Base-by-base conservation (phyloP, 1,140 invertebrate species). In the Bombus superbus region DNA sequence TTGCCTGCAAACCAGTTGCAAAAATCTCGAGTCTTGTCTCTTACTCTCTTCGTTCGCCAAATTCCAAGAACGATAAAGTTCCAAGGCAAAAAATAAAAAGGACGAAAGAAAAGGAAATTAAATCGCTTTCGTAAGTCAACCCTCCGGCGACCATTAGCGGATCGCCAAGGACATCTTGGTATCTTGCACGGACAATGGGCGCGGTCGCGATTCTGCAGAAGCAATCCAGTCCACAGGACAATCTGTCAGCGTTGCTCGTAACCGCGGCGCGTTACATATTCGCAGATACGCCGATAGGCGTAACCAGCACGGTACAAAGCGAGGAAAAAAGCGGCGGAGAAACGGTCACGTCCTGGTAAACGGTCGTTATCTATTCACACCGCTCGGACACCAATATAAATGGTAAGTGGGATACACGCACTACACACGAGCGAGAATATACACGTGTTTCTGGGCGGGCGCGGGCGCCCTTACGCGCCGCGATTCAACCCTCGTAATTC, bases 361-460 rank as follows among this genome's bases (percentile, higher is more conserved):
- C 66, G 86, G 76, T 87, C 83, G 72, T 87, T 87, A 87, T 87
- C 86, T 87, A 85, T 87, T 87, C 86, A 85, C 86, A 81, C 81
- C 71, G 78, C 81, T 85, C 78, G 76, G 82, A 87, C 85, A 79
- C 75, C 71, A 84, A 86, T 77, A 77, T 88, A 73, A 87, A 87
- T 87, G 86, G 76, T 87, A 85, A 85, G 38, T 57, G 81, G 57
- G 10, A 44, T 78, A 53, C 66, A 44, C 66, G 72, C n/a, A 38
- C 71, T 53, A 11, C 53, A 32, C 69, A 72, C 57, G 28, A 6
- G 42, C 25, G 22, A 42, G 18, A 22, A 40, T 25, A 40, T 47
- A 64, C 75, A 78, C 40, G 59, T 64, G 59, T 44, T 42, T 13
- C 28, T 10, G n/a, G 6, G 11, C 10, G 47, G 44, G 66, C 64